Conservation (phyloP, 2,888 invertebrate genomes). For the Xylota sylvarum region DNA sequence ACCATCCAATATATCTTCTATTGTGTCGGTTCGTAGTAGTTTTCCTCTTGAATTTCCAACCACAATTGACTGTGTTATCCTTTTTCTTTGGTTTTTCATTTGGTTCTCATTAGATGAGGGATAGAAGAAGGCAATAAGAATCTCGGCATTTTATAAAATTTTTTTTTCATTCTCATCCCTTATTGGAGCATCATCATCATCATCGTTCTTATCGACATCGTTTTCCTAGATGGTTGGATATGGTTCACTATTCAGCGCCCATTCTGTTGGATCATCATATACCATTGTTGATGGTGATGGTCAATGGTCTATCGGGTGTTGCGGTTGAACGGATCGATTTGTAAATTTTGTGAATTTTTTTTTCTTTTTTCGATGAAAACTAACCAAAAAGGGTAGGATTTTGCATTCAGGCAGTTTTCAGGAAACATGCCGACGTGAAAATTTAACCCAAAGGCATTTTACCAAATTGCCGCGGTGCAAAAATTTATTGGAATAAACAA, state of each 20-base stretch:
- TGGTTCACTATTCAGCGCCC: conserved; percentile 5
- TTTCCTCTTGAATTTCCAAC: conserved; percentile 25
- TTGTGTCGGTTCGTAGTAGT: conserved; percentile 29
- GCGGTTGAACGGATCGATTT: conserved; percentile 44
- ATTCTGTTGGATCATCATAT: conserved; percentile 41
- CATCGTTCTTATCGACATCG: neutral
- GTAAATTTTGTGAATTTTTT: neutral
- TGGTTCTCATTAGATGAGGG: conserved; percentile 48
- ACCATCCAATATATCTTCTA: conserved; percentile 28
- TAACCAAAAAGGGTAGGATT: neutral
- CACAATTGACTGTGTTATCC: conserved; percentile 36
- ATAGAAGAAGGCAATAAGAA: conserved; percentile 26
- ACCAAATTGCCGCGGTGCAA: conserved; percentile 15
- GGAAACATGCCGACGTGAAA: conserved; percentile 40
- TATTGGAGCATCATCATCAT: conserved; percentile 22
- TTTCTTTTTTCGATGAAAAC: neutral
- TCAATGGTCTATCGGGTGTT: conserved; percentile 31
- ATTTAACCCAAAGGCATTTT: conserved; percentile 22
- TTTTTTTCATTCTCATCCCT: neutral
- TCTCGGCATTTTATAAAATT: conserved; percentile 51
- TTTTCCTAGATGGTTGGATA: conserved; percentile 4
- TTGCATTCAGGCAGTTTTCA: conserved; percentile 20
- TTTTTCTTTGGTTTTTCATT: conserved; percentile 23
- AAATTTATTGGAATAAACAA: conserved; percentile 53
- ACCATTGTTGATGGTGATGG: conserved; percentile 35